Percentiles rank a stretch among this genome's conserved stretches.
These are phyloP conservation scores for Nomada fabriciana DNA, from an alignment of 2,888 invertebrate genomes.

Conservation along the genomic window DNA sequence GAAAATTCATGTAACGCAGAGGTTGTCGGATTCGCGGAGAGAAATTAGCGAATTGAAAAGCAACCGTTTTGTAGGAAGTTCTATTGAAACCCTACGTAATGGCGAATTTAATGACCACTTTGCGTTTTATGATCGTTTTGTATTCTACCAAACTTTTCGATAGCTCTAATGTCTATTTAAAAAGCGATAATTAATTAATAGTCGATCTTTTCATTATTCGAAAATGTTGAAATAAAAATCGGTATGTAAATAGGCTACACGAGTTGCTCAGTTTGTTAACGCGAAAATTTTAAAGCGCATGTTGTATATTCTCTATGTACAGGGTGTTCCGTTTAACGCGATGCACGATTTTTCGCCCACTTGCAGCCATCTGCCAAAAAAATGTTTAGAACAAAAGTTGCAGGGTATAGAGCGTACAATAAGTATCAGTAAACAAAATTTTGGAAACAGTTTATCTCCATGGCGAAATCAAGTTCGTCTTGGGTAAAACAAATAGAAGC, in stretches of 20 bases:
- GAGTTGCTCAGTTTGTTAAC: conserved; percentile 1
- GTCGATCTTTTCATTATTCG: conserved; percentile 4
- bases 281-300: not conserved
- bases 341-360: too few relatives aligned
- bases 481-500: too few relatives aligned
- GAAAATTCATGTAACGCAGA: conserved; percentile 18
- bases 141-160: conserved; percentile 11
- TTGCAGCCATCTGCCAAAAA: too few relatives aligned
- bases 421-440: too few relatives aligned
- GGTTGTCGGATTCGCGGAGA: conserved; percentile 12
- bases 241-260: not conserved
- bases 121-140: conserved; percentile 29
- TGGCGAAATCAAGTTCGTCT: too few relatives aligned
- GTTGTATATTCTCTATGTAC: not conserved
- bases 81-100: not conserved
- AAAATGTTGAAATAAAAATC: conserved; percentile 7
- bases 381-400: too few relatives aligned
- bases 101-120: conserved; percentile 37
- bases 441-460: too few relatives aligned
- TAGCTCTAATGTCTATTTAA: not conserved
- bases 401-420: too few relatives aligned
- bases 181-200: conserved; percentile 3
- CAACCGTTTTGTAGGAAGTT: not conserved
- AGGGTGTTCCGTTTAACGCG: too few relatives aligned
- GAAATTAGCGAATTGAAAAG: not conserved